Percentiles rank a stretch among this genome's conserved stretches.
Evolutionary conservation across 2,113 vertebrate species (phyloP).

Genomic region (Naja naja): DNA sequence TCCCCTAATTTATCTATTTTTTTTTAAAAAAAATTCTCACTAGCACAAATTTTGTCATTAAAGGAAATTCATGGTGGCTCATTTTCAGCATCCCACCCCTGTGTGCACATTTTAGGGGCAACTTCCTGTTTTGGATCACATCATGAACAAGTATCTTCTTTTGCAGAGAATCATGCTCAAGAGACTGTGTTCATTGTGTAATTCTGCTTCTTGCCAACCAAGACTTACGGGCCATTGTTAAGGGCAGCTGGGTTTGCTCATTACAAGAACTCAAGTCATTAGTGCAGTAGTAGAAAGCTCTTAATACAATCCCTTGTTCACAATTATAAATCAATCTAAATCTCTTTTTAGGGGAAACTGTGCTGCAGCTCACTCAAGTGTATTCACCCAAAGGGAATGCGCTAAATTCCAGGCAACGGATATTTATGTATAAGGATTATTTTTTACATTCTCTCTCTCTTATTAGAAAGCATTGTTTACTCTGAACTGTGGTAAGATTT

Average conservation of each 20-base stretch:
- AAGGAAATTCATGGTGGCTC: not conserved
- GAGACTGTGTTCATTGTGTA: not conserved
- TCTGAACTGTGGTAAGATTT: not conserved
- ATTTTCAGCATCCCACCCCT: not conserved
- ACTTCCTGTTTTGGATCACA: not conserved
- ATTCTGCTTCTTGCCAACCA: conserved; percentile 34
- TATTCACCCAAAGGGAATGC: conserved; percentile 13
- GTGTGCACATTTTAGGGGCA: not conserved
- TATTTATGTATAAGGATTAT: not conserved
- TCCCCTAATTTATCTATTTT: not conserved
- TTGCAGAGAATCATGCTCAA: not conserved
- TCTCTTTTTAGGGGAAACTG: conserved; percentile 43
- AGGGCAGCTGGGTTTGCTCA: conserved; percentile 61
- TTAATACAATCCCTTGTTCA: conserved; percentile 30
- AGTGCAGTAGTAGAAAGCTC: conserved; percentile 47
- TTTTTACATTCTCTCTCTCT: too few species aligned
- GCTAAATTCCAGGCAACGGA: conserved; percentile 12
- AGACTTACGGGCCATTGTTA: conserved; percentile 55
- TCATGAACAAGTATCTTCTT: not conserved
- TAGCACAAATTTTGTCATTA: not conserved
- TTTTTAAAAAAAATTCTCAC: not conserved
- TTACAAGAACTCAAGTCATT: conserved; percentile 55
- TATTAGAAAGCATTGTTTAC: not conserved
- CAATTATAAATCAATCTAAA: conserved; percentile 50
- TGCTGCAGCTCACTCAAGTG: not conserved